phyloP scores from a whole-genome alignment of 2,113 vertebrate genomes.

The Notothenia rossii region DNA sequence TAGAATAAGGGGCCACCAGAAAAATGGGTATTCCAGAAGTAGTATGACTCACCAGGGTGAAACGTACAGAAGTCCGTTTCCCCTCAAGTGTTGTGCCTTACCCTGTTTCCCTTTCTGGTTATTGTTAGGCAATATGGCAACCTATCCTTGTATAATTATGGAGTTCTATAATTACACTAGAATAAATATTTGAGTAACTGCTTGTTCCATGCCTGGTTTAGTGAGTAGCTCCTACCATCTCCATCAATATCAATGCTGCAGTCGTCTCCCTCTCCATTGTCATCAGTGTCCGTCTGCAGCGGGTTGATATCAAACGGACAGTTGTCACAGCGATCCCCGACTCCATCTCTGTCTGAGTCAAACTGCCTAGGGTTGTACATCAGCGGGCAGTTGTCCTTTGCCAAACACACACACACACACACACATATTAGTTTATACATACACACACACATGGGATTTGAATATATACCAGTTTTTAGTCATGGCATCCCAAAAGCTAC shows the following conservation, averaged over 20 bases:
- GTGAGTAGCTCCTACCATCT: conserved; percentile 85
- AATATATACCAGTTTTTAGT: conserved; percentile 1
- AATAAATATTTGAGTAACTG: neutral
- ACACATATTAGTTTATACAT: neutral
- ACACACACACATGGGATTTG: neutral
- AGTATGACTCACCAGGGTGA: no score
- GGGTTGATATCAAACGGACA: conserved; percentile 95
- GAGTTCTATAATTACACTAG: neutral
- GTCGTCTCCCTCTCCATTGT: conserved; percentile 93
- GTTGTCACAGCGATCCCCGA: conserved; percentile 96
- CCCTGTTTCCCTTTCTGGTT: no score
- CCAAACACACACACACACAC: conserved; percentile 16
- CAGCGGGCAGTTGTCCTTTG: conserved; percentile 95
- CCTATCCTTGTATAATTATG: no score
- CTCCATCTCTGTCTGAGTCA: conserved; percentile 95
- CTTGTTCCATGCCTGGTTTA: neutral
- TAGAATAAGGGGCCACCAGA: no score
- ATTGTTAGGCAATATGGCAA: no score
- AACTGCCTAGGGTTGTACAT: conserved; percentile 94
- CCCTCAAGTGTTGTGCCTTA: no score
- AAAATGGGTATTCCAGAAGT: no score
- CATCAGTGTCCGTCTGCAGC: conserved; percentile 93
- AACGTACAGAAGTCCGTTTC: no score
- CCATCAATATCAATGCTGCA: conserved; percentile 97
- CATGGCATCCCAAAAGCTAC: neutral